Base-by-base conservation (phyloP, 1,140 invertebrate species). In the Bombus sylvicola region DNA sequence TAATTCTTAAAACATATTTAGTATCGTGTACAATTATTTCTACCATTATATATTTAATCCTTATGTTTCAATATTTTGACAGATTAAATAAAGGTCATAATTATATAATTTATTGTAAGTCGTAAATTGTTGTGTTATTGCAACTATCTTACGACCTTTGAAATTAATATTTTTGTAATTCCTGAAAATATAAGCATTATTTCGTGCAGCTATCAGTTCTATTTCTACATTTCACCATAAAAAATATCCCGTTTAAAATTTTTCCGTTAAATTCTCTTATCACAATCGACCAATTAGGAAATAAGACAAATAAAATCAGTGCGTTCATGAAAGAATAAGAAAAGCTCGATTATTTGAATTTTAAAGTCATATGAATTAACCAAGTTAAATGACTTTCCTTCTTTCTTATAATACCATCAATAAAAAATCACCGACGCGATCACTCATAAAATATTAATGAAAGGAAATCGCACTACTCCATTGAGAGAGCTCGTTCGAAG, bases 151-250 rank as follows among this genome's bases (percentile, higher is more conserved):
- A 18, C 47, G 0, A 53, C 1, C 12, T 64, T 85, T 79, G 6
- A 62, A 3, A 25, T 25, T n/a, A 75, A 59, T 31, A 37, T 28
- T 6, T 25, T 3, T 18, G 2, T 9, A 28, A 43, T 41, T 28
- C 18, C 64, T 83, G 39, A 31, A 73, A 85, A 9, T 73, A 18
- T 39, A 88, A 88, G 76, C 57, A 37, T 73, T 57, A 41, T 34
- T 66, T 31, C 10, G 72, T 22, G 53, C 28, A 75, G 64, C 22
- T 43, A 13, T 8, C 47, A 53, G 18, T 53, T 53, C 18, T 18
- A 37, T 80, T 57, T 41, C 12, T 34, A 13, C 47, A 12, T 22
- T 37, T 6, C 18, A 25, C 6, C 69, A 22, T 12, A 13, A 10
- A n/a, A 41, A 64, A 12, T 37, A n/a, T n/a, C 2, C 15, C 12